phyloP scores from a whole-genome alignment of 1,140 invertebrate species.

The Conus betulinus region DNA sequence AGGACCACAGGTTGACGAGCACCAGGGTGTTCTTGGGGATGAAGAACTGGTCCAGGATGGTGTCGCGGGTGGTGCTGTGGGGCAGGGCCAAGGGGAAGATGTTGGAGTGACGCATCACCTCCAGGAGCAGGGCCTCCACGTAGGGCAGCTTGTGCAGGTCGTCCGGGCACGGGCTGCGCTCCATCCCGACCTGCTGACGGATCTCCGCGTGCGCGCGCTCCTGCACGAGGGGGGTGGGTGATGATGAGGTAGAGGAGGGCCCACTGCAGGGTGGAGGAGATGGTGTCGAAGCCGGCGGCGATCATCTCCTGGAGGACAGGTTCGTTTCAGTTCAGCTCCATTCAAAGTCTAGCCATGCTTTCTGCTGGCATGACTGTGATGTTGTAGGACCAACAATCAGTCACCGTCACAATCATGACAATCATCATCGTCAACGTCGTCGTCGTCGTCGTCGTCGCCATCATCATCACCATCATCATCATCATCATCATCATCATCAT shows the following conservation, averaged over 20 bases:
- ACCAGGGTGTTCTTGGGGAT: conserved; percentile 65
- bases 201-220: conserved; percentile 73
- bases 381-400: too few relatives aligned
- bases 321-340: too few relatives aligned
- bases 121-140: conserved; percentile 62
- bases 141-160: conserved; percentile 63
- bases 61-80: conserved; percentile 69
- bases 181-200: conserved; percentile 58
- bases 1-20: conserved; percentile 68
- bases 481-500: too few relatives aligned
- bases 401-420: too few relatives aligned
- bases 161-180: conserved; percentile 52
- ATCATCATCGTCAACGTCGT: too few relatives aligned
- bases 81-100: conserved; percentile 71
- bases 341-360: too few relatives aligned
- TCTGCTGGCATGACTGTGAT: too few relatives aligned
- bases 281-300: conserved; percentile 75
- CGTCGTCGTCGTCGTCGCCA: too few relatives aligned
- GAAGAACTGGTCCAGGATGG: conserved; percentile 34
- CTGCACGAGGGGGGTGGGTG: conserved; percentile 71
- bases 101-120: conserved; percentile 59
- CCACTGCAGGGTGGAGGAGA: conserved; percentile 73
- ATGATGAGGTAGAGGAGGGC: conserved; percentile 74
- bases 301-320: conserved; percentile 59
- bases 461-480: too few relatives aligned